Evolutionary conservation across 2,113 vertebrate genomes (phyloP).

Genomic region (Siniperca chuatsi): DNA sequence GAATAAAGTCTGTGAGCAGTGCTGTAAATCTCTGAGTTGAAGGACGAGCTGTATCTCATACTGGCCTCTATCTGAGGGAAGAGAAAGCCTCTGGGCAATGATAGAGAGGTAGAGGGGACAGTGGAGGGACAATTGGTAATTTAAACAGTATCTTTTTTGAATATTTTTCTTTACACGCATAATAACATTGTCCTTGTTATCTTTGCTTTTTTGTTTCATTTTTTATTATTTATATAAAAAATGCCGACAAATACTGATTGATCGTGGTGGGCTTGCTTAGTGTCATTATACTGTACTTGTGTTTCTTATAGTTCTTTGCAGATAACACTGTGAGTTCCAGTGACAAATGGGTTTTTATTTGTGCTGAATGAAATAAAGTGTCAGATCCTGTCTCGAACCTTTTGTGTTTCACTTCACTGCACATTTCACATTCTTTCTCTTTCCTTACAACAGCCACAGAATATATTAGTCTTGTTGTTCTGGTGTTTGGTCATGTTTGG

Average conservation of each 20-base stretch:
- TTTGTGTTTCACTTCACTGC: slow-evolving; percentile 77
- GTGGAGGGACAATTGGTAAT: slow-evolving; percentile 56
- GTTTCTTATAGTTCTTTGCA: not conserved
- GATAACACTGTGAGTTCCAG: slow-evolving; percentile 29
- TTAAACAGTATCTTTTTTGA: slow-evolving; percentile 58
- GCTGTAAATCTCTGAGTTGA: slow-evolving; percentile 81
- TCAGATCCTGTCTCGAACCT: slow-evolving; percentile 77
- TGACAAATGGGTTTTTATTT: slow-evolving; percentile 62
- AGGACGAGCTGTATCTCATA: slow-evolving; percentile 78
- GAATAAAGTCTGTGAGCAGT: slow-evolving; percentile 74
- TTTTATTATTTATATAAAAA: slow-evolving; percentile 6
- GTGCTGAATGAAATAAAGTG: slow-evolving; percentile 75
- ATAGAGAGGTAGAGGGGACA: slow-evolving; percentile 53
- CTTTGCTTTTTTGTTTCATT: slow-evolving; percentile 5
- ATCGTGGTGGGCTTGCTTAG: not conserved
- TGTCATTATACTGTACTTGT: not conserved
- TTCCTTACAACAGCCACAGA: slow-evolving; percentile 52
- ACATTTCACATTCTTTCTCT: slow-evolving; percentile 73
- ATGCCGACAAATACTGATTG: slow-evolving; percentile 2
- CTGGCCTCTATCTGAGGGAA: slow-evolving; percentile 65
- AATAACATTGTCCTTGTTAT: slow-evolving; percentile 36
- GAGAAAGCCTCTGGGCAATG: slow-evolving; percentile 63
- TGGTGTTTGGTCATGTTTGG: slow-evolving; percentile 55
- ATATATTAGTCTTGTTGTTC: slow-evolving; percentile 71
- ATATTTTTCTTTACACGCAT: slow-evolving; percentile 27